Evolutionary conservation across 2,797 vertebrate species (phyloP).

Genomic region (Lindbergichthys nudifrons): DNA sequence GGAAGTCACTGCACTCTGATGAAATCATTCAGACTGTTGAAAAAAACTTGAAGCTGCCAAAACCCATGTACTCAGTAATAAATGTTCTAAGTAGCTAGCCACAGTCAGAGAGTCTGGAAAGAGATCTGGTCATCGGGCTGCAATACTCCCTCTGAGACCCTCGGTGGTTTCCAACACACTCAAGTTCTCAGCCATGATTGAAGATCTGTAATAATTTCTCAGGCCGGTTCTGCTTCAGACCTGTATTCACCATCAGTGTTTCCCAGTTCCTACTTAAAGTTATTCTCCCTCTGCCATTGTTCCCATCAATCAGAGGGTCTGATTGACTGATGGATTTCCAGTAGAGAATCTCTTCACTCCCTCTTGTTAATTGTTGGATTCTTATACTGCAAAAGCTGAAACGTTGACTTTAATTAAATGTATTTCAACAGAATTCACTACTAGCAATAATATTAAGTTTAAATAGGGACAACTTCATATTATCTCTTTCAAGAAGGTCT

Average conservation of each 20-base stretch:
- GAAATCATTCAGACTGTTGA: constrained; percentile 5
- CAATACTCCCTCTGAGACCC: constrained; percentile 11
- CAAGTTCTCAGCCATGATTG: constrained; percentile 2
- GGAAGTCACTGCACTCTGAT: constrained; percentile 9
- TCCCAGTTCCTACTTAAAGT: neutral
- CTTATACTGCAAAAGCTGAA: too few relatives aligned
- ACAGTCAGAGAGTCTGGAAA: constrained; percentile 4
- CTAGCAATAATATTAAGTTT: too few relatives aligned
- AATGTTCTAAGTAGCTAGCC: neutral
- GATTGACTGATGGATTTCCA: neutral
- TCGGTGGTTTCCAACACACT: constrained; percentile 3
- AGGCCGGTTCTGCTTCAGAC: neutral
- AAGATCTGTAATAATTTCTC: constrained; percentile 1
- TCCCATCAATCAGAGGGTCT: neutral
- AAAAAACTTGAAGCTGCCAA: neutral
- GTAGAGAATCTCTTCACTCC: neutral
- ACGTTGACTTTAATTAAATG: too few relatives aligned
- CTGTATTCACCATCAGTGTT: too few relatives aligned
- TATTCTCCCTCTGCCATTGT: neutral
- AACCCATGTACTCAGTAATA: neutral
- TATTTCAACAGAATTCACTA: too few relatives aligned
- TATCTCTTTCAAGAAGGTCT: too few relatives aligned
- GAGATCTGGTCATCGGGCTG: constrained; percentile 9
- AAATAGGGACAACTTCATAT: too few relatives aligned
- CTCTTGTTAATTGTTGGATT: neutral